Conservation (phyloP, 2,113 vertebrate genomes). For the Ellobius talpinus region DNA sequence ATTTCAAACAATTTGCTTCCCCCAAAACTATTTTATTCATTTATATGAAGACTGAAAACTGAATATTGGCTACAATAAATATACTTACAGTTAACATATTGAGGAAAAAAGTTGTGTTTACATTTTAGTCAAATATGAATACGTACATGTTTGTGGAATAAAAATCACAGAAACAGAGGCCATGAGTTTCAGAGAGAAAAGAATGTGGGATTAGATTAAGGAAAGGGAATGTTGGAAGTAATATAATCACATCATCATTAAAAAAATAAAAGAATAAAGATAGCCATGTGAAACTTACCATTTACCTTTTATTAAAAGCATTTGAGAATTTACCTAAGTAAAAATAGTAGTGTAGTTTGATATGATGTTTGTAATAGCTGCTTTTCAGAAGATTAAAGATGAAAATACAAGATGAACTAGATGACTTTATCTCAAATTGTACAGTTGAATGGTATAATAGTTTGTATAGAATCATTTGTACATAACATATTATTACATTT, state of each 20-base stretch:
- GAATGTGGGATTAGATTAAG: too few relatives aligned
- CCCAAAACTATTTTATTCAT: not conserved
- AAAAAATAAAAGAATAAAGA: not conserved
- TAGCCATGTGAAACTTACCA: not conserved
- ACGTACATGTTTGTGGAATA: fast-evolving
- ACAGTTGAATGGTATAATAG: not conserved
- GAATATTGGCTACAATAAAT: not conserved
- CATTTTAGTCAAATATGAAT: not conserved
- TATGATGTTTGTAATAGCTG: not conserved
- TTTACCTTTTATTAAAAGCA: not conserved
- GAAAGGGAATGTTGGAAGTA: not conserved
- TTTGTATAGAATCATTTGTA: not conserved
- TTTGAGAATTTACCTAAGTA: not conserved
- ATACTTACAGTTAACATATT: not conserved
- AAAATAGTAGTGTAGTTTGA: not conserved
- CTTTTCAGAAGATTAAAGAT: not conserved
- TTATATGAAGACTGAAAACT: not conserved
- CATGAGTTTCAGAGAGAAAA: too few relatives aligned
- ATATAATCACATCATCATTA: not conserved
- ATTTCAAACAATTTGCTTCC: not conserved
- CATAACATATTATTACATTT: not conserved
- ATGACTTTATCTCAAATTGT: not conserved
- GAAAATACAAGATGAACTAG: not conserved
- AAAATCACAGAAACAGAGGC: not conserved
- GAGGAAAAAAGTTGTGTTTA: not conserved